Evolutionary conservation across 1,140 invertebrate species (phyloP), one percentile per base, ranked within the genome.

Genomic region (Diorhabda elongata): DNA sequence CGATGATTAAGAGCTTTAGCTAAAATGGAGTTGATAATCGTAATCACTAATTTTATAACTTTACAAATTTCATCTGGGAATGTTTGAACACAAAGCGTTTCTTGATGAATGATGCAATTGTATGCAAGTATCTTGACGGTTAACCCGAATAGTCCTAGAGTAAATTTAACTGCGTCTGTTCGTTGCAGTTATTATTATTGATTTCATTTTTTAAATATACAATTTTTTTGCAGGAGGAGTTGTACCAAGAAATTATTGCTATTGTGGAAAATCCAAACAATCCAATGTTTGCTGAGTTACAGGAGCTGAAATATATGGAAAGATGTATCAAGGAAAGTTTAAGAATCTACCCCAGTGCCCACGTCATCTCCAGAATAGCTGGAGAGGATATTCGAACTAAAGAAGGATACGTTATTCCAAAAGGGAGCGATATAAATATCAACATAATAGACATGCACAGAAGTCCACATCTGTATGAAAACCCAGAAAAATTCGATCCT

Each of bases 291-390:
- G 86, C 89, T 56, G 90, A 91, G 76, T 75, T 91, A 58, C 78
- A 82, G 66, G 80, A 87, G 64, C 84, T 93, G 85, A 89, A 87
- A 73, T 93, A 91, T 75, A 77, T 92, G 69, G 91, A 92, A 75
- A 59, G 72, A 9, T 85, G 85, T 3, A 84, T 91, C n/a, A 92
- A 87, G 77, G 88, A 89, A 78, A 80, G 84, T 2, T 74, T 89
- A 11, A 80, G 88, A 52, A 61, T 91, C 3, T 91, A 85, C 78
- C 90, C 91, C 8, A 85, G 89, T 2, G 90, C 91, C 44, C 89
- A 90, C 26, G 77, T 88, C 8, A 86, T 90, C 72, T 85, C 83
- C 4, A 79, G 91, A 45, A 76, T 78, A 42, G 76, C 87, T 0
- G 78, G 74, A 3, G 83, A 88, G 75, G 87, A 85, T 64, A 67